These are phyloP conservation scores for Ictidomys tridecemlineatus DNA, from an alignment of 2,113 vertebrate species.

Conservation along the genomic window DNA sequence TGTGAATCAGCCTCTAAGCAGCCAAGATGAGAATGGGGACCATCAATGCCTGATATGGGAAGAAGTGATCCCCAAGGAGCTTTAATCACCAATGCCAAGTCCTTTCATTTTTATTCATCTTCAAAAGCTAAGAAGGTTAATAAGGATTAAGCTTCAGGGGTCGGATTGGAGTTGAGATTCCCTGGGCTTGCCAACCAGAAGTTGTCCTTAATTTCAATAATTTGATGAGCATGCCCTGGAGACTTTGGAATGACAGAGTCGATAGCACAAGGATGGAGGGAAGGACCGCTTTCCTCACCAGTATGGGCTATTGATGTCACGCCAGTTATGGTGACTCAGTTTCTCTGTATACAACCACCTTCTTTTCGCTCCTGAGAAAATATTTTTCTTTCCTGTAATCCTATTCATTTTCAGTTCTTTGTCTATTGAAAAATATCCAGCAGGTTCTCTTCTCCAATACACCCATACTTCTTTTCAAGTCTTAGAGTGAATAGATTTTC, in stretches of 20 bases:
- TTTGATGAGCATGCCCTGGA: constrained; percentile 50
- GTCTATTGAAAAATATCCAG: neutral
- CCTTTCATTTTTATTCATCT: constrained; percentile 57
- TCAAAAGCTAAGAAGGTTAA: constrained; percentile 49
- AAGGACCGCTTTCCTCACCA: neutral
- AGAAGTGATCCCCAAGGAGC: neutral
- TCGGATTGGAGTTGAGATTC: constrained; percentile 46
- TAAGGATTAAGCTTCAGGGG: constrained; percentile 36
- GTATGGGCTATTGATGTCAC: neutral
- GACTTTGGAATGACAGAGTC: neutral
- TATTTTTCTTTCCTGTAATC: neutral
- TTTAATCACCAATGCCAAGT: neutral
- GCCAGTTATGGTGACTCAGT: constrained; percentile 5
- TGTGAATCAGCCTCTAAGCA: neutral
- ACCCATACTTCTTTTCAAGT: neutral
- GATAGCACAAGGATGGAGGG: neutral
- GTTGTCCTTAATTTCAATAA: constrained; percentile 68
- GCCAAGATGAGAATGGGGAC: neutral
- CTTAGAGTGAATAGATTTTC: neutral
- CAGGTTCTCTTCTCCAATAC: no score
- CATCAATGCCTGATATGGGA: neutral
- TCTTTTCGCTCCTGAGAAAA: neutral
- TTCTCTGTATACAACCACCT: neutral
- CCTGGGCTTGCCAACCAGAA: constrained; percentile 45
- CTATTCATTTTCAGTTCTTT: neutral